Evolutionary conservation across 2,797 vertebrate species (phyloP), one percentile per base, ranked within the genome.

Genomic region (Sitta carolinensis): DNA sequence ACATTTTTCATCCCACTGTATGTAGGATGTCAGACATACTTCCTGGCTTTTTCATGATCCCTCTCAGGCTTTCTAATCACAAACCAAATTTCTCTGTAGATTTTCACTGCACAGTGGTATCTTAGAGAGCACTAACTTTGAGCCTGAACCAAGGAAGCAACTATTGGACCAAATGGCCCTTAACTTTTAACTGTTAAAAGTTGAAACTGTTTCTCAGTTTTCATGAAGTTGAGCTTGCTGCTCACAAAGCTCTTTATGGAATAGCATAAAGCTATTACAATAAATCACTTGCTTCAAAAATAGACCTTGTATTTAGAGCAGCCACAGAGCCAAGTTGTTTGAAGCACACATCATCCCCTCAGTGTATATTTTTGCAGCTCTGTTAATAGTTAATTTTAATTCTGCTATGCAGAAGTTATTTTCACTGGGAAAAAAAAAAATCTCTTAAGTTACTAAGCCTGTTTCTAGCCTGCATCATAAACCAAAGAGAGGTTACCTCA

Each of bases 211-310:
- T 95, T 69, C 87, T 85, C 68, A 80, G 16, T 89, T 83, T 92
- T 72, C 50, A 40, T 87, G 48, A 68, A 82, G 81, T 32, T 54
- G 47, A 85, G 38, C 42, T 11, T 78, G 47, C 50, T 90, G 66
- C 81, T 85, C 78, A 72, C 76, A 85, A 61, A 74, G 61, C 54
- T 85, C 57, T 90, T 26, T 61, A 51, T 48, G 51, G 72, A 92
- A 68, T 27, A 92, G 40, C 54, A 42, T 80, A 89, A 95, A 93
- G 66, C 67, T 94, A 30, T 68, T 90, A 67, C 58, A 85, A 75
- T 92, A 88, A 89, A 94, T 86, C 91, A 94, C 62, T 89, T 75
- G 51, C 89, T 88, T 94, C 82, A 89, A 52, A 94, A 95, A 95
- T 87, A 95, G 87, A 86, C 52, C 36, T 69, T 91, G 23, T 83